These are phyloP conservation scores for Ranitomeya variabilis DNA, from an alignment of 2,113 vertebrate genomes.

Conservation along the genomic window DNA sequence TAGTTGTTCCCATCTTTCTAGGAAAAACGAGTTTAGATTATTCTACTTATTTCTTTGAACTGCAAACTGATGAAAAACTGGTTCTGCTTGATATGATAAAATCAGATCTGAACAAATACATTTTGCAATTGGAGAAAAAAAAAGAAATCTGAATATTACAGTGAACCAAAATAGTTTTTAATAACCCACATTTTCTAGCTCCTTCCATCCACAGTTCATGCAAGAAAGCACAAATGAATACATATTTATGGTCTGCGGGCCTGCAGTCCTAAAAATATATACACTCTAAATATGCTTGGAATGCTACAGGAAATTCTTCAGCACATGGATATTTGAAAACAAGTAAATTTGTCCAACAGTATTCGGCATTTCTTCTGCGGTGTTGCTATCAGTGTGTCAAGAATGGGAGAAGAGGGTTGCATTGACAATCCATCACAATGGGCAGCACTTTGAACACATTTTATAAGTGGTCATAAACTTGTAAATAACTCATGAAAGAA, in stretches of 20 bases:
- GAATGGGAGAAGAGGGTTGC: no score
- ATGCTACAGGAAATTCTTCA: slow-evolving; percentile 1
- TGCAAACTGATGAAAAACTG: background rate
- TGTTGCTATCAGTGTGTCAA: no score
- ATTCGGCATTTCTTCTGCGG: background rate
- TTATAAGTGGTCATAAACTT: no score
- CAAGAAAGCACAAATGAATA: background rate
- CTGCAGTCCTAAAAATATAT: background rate
- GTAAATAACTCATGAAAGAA: no score
- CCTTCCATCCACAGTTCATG: background rate
- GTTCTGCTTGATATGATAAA: background rate
- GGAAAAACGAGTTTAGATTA: no score
- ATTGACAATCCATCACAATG: no score
- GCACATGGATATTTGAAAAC: background rate
- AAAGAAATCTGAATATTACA: background rate
- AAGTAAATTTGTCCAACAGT: background rate
- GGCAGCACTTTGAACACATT: no score
- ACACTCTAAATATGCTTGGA: slow-evolving; percentile 2
- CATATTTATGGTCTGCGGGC: background rate
- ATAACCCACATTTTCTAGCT: background rate
- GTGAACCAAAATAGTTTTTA: background rate
- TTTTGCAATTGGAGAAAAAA: background rate
- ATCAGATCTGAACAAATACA: background rate
- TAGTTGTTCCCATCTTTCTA: no score
- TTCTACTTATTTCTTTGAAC: background rate